phyloP scores from a whole-genome alignment of 1,140 invertebrate genomes.

The Cyclargus thomasi region DNA sequence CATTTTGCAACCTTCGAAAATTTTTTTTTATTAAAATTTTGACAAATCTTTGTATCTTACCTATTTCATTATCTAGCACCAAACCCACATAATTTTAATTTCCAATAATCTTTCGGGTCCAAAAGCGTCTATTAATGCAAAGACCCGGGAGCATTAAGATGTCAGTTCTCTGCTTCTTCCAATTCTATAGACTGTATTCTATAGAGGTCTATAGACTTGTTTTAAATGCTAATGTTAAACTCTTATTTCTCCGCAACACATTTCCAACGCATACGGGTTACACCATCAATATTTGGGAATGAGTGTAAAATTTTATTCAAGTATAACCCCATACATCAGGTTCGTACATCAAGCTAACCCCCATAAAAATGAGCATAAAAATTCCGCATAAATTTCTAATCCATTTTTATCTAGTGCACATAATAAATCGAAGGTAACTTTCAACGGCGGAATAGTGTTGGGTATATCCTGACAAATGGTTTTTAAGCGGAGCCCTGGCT shows the following conservation, averaged over 20 bases:
- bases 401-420: slow-evolving; percentile 15
- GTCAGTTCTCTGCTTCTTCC: too few relatives aligned
- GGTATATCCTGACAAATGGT: slow-evolving; percentile 65
- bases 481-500: slow-evolving; percentile 50
- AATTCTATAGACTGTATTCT: too few relatives aligned
- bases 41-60: too few relatives aligned
- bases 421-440: slow-evolving; percentile 40
- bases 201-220: too few relatives aligned
- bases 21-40: too few relatives aligned
- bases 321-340: background rate
- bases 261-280: background rate
- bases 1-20: too few relatives aligned
- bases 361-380: slow-evolving; percentile 2
- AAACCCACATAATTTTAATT: too few relatives aligned
- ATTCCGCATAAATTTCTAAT: background rate
- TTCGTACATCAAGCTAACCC: background rate
- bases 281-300: background rate
- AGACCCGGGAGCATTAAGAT: too few relatives aligned
- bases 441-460: slow-evolving; percentile 32
- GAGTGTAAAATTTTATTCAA: background rate
- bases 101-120: too few relatives aligned
- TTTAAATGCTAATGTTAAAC: too few relatives aligned
- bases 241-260: background rate
- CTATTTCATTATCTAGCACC: too few relatives aligned
- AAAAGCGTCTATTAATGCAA: too few relatives aligned